Base-by-base conservation (phyloP, 2,888 invertebrate genomes). In the Unio pictorum region DNA sequence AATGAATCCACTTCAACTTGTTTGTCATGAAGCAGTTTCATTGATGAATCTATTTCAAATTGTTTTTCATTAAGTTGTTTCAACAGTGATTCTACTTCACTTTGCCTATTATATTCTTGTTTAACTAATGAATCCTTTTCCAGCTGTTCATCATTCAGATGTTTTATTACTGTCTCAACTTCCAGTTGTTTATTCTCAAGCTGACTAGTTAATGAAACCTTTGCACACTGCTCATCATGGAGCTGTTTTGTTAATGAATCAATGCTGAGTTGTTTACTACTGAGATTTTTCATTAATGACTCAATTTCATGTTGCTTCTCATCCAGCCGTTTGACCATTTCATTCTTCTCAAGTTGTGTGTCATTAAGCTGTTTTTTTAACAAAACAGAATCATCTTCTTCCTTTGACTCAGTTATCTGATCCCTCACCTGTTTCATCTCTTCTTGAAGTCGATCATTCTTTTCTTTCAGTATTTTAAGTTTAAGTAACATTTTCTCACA, bases 401-500 rank as follows among this genome's bases (percentile, higher is more conserved):
- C 45, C 30, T 60, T n/a, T 20, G 20, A 55, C 18, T 58, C 58
- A 59, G 59, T 7, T 23, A 70, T 26, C 54, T 64, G 55, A 23
- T 61, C 45, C 55, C 60, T 74, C 28, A 71, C n/a, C 11, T 59
- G 57, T 8, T 67, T 59, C 18, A 80, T 65, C 61, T 82, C 75
- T 17, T 63, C 73, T 68, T 83, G 85, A n/a, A 89, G 75, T 62
- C 83, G 81, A 66, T 91, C 90, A 81, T 89, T 90, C 75, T 89
- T 90, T 68, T 89, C 90, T 89, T 96, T 96, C 68, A 95, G 93
- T 86, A 95, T 94, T 89, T 96, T 96, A 61, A 96, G 90, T 89
- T 96, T 96, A 83, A 94, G 94, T 80, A 96, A 91, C 77, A 95
- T 78, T 61, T 80, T 81, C 61, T 79, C 78, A 66, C 76, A 71